Evolutionary conservation across 2,113 vertebrate species (phyloP).

Genomic region (Passer domesticus): DNA sequence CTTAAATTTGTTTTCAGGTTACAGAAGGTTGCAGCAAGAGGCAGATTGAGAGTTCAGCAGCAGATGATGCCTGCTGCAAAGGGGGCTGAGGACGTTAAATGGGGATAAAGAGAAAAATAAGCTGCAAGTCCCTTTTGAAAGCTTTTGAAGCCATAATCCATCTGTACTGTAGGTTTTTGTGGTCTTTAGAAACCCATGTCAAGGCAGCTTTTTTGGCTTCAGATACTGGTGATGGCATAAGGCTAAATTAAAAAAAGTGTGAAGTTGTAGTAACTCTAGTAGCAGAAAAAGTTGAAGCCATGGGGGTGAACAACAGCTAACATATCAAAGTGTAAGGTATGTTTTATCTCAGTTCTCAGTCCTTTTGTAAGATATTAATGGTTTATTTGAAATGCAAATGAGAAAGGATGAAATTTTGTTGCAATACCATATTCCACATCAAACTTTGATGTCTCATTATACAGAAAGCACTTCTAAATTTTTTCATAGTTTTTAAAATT

Average conservation of each 20-base stretch:
- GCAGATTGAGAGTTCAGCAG: not conserved
- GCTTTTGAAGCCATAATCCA: constrained; percentile 3
- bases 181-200: not conserved
- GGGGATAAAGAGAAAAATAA: constrained; percentile 10
- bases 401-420: constrained; percentile 1
- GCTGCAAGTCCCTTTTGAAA: not conserved
- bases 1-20: not conserved
- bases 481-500: not conserved
- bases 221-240: not conserved
- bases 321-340: constrained; percentile 16
- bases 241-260: not conserved
- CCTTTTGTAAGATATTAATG: constrained; percentile 52
- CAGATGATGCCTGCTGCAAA: not conserved
- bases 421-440: constrained; percentile 1
- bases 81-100: not conserved
- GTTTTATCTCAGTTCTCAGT: constrained; percentile 23
- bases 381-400: constrained; percentile 64
- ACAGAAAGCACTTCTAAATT: not conserved
- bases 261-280: not conserved
- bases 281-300: not conserved
- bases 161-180: not conserved
- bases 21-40: not conserved
- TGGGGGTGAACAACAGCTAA: constrained; percentile 8
- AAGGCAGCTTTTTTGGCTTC: not conserved
- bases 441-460: constrained; percentile 48